These are phyloP conservation scores for Drosophila paramelanica DNA, from an alignment of 2,888 invertebrate genomes.

Conservation along the genomic window DNA sequence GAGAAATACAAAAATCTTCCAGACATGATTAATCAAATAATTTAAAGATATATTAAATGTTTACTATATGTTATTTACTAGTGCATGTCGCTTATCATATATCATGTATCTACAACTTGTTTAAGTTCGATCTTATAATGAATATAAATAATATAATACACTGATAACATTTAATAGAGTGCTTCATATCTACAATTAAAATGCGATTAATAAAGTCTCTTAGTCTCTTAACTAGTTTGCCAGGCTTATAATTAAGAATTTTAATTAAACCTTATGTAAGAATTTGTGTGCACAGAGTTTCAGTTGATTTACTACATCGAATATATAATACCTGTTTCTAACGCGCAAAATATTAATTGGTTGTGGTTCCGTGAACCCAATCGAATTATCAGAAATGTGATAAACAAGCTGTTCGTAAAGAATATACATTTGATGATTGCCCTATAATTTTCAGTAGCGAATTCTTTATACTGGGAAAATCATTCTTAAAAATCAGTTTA, in stretches of 20 bases:
- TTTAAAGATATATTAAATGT: no score
- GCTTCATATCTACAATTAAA: background rate
- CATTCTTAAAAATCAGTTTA: no score
- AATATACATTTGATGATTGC: no score
- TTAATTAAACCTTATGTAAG: background rate
- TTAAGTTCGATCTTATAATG: background rate
- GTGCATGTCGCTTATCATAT: no score
- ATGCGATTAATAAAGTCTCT: background rate
- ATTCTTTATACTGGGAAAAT: background rate
- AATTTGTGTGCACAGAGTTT: background rate
- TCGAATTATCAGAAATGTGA: constrained; percentile 13
- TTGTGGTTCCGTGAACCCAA: constrained; percentile 13
- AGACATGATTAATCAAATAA: no score
- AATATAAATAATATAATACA: background rate
- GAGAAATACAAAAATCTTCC: no score
- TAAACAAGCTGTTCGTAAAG: background rate
- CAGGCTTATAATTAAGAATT: background rate
- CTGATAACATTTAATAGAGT: background rate
- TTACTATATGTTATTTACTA: no score
- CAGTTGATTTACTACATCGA: background rate
- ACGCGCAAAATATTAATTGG: constrained; percentile 16
- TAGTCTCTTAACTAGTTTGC: background rate
- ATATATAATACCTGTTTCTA: background rate
- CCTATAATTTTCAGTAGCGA: background rate
- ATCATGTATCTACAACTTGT: no score